Evolutionary conservation across 2,888 invertebrate genomes (phyloP), one percentile per base, ranked within the genome.

Genomic region (Malachius bipustulatus): DNA sequence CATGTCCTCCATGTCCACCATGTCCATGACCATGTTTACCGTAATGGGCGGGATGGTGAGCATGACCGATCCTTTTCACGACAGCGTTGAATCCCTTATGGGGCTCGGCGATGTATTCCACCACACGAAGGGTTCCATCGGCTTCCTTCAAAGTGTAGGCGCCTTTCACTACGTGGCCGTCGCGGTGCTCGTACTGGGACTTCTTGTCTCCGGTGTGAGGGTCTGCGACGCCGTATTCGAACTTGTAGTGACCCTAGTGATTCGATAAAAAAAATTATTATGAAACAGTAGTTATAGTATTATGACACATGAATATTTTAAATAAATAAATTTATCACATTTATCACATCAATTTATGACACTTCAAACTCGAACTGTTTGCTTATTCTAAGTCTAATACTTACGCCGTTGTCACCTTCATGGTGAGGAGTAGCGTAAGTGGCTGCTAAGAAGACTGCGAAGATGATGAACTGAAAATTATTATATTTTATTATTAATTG

Each of bases 61-160:
- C 66, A 47, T 77, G 75, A 33, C 75, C 76, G 26, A 50, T 45
- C 38, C 49, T 51, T 39, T 54, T 50, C 2, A 58, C 58, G 4
- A 55, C 50, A 30, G 57, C 59, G 38, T 57, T 56, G 49, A 58
- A 71, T 63, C 72, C 71, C 40, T 63, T 65, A 43, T 66, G 64
- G 40, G 69, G 67, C 54, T 73, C 71, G 41, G 72, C 71, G 39
- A 69, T 59, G 52, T 73, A 73, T 45, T 66, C 62, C 34, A 73
- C 72, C 47, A 62, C 69, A 47, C 73, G 62, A 39, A 69, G 51
- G 27, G 71, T 69, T 42, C 71, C 70, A 47, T 71, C 71, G 13
- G 69, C 63, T 49, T 71, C 70, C 14, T 70, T 60, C 37, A 70
- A 60, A 45, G 70, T 67, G 56, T 71, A 71, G 42, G 66, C 65